Evolutionary conservation across 2,113 vertebrate species (phyloP).

Genomic region (Pogonocichla stellata): DNA sequence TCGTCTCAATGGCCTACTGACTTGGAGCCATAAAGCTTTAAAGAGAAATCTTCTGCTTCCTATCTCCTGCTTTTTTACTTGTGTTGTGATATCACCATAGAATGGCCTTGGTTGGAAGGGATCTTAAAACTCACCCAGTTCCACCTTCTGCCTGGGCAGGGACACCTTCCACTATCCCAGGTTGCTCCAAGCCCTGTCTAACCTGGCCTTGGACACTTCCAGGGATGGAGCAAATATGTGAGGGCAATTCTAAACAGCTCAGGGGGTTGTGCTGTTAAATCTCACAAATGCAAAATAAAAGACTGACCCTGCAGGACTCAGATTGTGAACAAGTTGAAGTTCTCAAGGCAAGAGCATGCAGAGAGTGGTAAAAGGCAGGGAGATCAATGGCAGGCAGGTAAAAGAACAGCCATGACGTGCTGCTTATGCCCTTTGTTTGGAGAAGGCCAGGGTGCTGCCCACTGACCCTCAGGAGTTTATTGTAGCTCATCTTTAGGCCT

Average conservation of each 20-base stretch:
- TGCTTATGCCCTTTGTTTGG: neutral
- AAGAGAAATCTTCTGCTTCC: neutral
- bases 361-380: neutral
- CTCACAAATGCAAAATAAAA: neutral
- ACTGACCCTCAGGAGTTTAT: neutral
- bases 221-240: neutral
- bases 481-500: neutral
- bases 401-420: neutral
- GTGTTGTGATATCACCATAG: neutral
- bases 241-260: neutral
- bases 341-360: neutral
- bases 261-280: neutral
- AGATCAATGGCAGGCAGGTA: neutral
- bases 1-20: accelerated
- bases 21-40: neutral
- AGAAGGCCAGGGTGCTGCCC: neutral
- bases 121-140: neutral
- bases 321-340: neutral
- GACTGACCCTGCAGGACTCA: neutral
- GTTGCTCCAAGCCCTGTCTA: neutral
- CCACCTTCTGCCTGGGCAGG: neutral
- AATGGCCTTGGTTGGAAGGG: neutral
- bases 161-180: neutral
- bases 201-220: neutral
- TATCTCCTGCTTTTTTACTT: accelerated